Conservation (phyloP, 2,797 vertebrate genomes). For the Enteromius paludinosus region DNA sequence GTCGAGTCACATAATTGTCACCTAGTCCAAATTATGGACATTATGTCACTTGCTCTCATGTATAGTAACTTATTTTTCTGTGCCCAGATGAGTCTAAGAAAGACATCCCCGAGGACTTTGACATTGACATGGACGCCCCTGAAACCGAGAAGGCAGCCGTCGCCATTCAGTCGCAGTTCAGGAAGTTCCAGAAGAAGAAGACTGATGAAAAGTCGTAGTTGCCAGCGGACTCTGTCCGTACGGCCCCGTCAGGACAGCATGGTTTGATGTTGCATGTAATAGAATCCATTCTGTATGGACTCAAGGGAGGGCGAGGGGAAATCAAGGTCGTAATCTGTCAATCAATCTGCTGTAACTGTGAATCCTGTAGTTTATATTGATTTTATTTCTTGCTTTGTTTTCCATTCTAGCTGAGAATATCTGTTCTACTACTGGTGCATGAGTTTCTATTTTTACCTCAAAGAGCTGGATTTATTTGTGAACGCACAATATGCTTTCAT, state of each 20-base stretch:
- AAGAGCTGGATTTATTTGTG: constrained; percentile 13
- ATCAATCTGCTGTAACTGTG: constrained; percentile 68
- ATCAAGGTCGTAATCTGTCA: constrained; percentile 69
- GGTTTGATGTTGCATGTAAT: constrained; percentile 81
- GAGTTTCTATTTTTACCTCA: constrained; percentile 24
- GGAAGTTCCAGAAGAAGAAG: constrained; percentile 99
- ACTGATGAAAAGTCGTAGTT: constrained; percentile 88
- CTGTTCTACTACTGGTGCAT: constrained; percentile 6
- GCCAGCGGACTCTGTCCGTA: constrained; percentile 63
- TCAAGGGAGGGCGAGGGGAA: constrained; percentile 57
- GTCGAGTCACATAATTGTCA: background rate
- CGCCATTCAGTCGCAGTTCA: constrained; percentile 98
- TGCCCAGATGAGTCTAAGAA: constrained; percentile 86
- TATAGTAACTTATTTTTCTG: background rate
- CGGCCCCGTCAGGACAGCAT: constrained; percentile 60
- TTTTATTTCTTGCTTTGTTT: constrained; percentile 57
- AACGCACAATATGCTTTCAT: constrained; percentile 32
- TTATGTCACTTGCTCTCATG: background rate
- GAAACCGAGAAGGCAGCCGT: constrained; percentile 96
- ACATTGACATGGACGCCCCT: constrained; percentile 96
- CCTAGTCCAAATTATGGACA: no score
- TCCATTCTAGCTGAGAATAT: constrained; percentile 62
- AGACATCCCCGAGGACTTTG: constrained; percentile 90
- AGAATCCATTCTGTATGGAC: constrained; percentile 77
- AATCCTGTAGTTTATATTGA: constrained; percentile 61